Conservation (phyloP, 2,797 vertebrate species). For the Catharus ustulatus region DNA sequence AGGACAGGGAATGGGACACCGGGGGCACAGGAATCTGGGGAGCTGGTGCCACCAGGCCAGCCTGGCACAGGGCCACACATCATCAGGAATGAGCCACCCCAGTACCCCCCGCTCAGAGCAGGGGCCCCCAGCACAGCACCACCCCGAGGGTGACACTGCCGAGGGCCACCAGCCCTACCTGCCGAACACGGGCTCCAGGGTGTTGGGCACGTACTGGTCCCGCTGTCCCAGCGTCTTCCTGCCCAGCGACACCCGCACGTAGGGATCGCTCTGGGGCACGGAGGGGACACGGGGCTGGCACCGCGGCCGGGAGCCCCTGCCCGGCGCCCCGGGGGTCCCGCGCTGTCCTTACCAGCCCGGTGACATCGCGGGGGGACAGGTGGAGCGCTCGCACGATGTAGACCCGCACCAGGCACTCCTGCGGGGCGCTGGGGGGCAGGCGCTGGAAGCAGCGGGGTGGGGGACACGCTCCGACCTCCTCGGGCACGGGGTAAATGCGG, state of each 20-base stretch:
- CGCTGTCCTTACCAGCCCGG: slow-evolving; percentile 64
- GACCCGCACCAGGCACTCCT: slow-evolving; percentile 72
- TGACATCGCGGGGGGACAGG: slow-evolving; percentile 73
- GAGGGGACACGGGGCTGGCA: neutral
- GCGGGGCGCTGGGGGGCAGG: slow-evolving; percentile 59
- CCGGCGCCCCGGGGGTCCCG: neutral
- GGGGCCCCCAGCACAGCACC: neutral
- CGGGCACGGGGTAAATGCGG: slow-evolving; percentile 72
- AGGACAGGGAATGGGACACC: too few species aligned
- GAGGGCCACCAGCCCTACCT: slow-evolving; percentile 23
- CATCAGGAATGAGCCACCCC: neutral
- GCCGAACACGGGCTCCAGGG: slow-evolving; percentile 78
- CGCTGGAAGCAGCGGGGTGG: slow-evolving; percentile 53
- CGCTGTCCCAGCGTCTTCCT: slow-evolving; percentile 54
- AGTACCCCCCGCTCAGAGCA: too few species aligned
- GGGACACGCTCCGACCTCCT: slow-evolving; percentile 12
- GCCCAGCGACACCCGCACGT: slow-evolving; percentile 72
- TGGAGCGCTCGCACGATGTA: slow-evolving; percentile 73
- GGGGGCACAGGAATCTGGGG: neutral
- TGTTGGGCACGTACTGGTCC: slow-evolving; percentile 74
- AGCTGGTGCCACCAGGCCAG: neutral
- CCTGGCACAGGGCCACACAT: neutral
- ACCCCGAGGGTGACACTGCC: neutral
- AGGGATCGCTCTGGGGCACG: slow-evolving; percentile 75
- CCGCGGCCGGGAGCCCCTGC: rapidly evolving